These are phyloP conservation scores for Galerucella nymphaeae DNA, from an alignment of 2,888 invertebrate species.

Conservation along the genomic window DNA sequence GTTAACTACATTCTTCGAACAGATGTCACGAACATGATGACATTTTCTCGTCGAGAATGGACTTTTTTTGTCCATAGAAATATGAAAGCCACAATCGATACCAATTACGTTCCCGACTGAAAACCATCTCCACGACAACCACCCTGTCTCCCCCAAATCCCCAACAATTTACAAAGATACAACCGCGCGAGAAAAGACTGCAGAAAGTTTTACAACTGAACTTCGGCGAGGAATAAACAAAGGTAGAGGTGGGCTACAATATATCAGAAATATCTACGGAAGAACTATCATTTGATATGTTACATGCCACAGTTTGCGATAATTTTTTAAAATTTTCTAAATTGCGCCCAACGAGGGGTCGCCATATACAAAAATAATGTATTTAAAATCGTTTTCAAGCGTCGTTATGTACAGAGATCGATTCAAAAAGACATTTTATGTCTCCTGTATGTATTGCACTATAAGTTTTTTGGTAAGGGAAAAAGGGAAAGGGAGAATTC, in stretches of 20 bases:
- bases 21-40: conserved; percentile 34
- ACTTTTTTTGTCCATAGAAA: conserved; percentile 13
- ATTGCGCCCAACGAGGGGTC: too few relatives aligned
- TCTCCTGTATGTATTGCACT: too few relatives aligned
- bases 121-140: neutral
- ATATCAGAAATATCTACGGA: neutral
- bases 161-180: neutral
- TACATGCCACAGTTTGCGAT: too few relatives aligned
- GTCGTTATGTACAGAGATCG: too few relatives aligned
- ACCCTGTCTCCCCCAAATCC: neutral
- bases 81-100: conserved; percentile 29
- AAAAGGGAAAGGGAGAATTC: too few relatives aligned
- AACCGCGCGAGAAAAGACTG: conserved; percentile 2
- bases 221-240: neutral
- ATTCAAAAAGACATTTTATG: too few relatives aligned
- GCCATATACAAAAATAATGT: too few relatives aligned
- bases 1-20: conserved; percentile 22
- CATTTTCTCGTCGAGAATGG: conserved; percentile 25
- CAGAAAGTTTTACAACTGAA: conserved; percentile 5
- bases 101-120: conserved; percentile 25
- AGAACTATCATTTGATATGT: too few relatives aligned
- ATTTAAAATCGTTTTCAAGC: too few relatives aligned
- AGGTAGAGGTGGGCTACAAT: neutral
- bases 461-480: too few relatives aligned
- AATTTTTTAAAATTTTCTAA: too few relatives aligned